Evolutionary conservation across 53 echinoderm and acorn worm species (phyloP).

Genomic region (Astropecten irregularis): DNA sequence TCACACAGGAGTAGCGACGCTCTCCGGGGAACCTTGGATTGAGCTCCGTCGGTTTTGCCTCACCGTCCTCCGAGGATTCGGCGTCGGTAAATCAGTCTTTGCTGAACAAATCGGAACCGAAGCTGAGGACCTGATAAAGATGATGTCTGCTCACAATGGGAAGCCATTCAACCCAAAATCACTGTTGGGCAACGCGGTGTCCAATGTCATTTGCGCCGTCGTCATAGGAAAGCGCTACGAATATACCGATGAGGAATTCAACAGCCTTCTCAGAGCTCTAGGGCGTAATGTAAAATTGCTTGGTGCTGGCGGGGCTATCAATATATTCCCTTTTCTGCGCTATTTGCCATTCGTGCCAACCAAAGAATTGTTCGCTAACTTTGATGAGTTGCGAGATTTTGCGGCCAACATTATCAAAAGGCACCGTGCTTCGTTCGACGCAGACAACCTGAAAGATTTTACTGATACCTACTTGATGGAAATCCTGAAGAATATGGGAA

Average conservation of each 20-base stretch:
- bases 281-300: not conserved
- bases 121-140: not conserved
- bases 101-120: not conserved
- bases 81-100: not conserved
- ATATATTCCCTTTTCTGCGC: slow-evolving; percentile 34
- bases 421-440: slow-evolving; percentile 24
- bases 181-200: slow-evolving; percentile 8
- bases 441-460: slow-evolving; percentile 49
- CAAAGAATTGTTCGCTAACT: not conserved
- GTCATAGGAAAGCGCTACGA: slow-evolving; percentile 27
- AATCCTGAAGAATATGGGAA: not conserved
- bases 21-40: not conserved
- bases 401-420: not conserved
- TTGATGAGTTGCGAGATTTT: not conserved
- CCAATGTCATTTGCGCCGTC: slow-evolving; percentile 50
- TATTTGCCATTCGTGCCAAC: slow-evolving; percentile 37
- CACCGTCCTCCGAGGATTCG: not conserved
- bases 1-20: not conserved
- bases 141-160: not conserved
- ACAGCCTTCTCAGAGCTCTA: not conserved
- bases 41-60: not conserved
- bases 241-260: slow-evolving; percentile 4
- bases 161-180: slow-evolving; percentile 27
- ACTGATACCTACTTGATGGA: slow-evolving; percentile 53
- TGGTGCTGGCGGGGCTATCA: slow-evolving; percentile 26